Conservation (phyloP, 2,797 vertebrate species). For the Trichosurus vulpecula region DNA sequence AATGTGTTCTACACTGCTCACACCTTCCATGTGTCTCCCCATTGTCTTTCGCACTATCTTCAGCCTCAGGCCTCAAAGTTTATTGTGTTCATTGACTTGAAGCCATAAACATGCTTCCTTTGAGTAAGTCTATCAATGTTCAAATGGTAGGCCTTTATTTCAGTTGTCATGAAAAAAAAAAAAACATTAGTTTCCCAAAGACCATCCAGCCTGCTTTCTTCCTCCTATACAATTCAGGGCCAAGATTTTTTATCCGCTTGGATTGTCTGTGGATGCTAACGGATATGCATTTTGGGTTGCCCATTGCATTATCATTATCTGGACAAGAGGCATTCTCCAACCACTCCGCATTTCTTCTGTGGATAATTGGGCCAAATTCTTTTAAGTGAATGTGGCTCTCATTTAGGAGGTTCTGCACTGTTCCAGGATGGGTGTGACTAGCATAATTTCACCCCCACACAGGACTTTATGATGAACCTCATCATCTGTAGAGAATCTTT, state of each 20-base stretch:
- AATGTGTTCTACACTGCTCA: background rate
- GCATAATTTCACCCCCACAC: background rate
- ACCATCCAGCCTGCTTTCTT: background rate
- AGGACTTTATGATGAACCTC: background rate
- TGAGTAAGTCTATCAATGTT: background rate
- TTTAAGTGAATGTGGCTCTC: background rate
- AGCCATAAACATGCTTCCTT: background rate
- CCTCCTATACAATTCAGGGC: background rate
- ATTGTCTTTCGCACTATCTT: background rate
- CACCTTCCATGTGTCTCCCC: background rate
- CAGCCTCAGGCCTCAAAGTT: background rate
- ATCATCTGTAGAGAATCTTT: background rate
- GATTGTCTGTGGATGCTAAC: background rate
- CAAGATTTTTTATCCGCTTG: background rate
- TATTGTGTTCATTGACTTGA: background rate
- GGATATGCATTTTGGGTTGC: background rate
- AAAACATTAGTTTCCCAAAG: background rate
- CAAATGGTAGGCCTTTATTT: background rate
- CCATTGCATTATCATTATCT: background rate
- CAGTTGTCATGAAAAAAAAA: background rate
- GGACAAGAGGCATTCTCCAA: background rate
- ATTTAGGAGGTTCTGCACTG: background rate
- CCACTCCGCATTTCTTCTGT: background rate
- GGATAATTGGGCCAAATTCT: background rate
- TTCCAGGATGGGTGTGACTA: background rate